phyloP scores from a whole-genome alignment of 1,140 invertebrate genomes.

The Yoshiicerus persimilis region DNA sequence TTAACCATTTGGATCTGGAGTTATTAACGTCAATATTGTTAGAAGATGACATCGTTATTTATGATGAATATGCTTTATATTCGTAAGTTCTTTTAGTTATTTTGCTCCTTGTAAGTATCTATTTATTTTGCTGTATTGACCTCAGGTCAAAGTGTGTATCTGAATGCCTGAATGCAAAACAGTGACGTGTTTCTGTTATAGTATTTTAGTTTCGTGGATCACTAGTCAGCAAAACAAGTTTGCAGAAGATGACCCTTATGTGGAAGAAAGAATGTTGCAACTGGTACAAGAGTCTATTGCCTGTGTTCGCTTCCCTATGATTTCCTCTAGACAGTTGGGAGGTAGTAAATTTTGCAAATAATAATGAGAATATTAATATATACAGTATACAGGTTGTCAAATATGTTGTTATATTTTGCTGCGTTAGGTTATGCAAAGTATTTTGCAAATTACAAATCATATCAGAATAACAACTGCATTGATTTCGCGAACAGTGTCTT shows the following conservation, averaged over 20 bases:
- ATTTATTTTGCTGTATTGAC: too few relatives aligned
- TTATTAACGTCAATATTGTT: slow-evolving; percentile 74
- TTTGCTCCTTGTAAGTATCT: too few relatives aligned
- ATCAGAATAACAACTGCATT: too few relatives aligned
- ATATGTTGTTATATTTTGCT: too few relatives aligned
- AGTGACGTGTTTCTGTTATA: not conserved
- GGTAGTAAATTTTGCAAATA: slow-evolving; percentile 53
- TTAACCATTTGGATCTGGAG: slow-evolving; percentile 78
- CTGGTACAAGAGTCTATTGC: slow-evolving; percentile 73
- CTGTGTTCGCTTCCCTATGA: slow-evolving; percentile 87
- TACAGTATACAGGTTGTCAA: not conserved
- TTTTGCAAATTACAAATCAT: too few relatives aligned
- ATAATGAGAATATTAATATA: not conserved
- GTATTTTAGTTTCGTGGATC: slow-evolving; percentile 69
- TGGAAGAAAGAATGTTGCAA: slow-evolving; percentile 63
- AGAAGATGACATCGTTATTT: slow-evolving; percentile 83
- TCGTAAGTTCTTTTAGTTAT: slow-evolving; percentile 56
- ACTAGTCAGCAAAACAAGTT: slow-evolving; percentile 62
- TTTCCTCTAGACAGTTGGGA: slow-evolving; percentile 80
- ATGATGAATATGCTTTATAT: slow-evolving; percentile 84
- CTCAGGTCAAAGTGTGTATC: too few relatives aligned
- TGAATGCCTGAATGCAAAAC: too few relatives aligned
- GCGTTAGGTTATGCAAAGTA: too few relatives aligned
- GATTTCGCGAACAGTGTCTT: too few relatives aligned
- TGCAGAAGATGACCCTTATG: slow-evolving; percentile 52